Conservation (phyloP, 2,113 vertebrate species). For the Pelusios castaneus region DNA sequence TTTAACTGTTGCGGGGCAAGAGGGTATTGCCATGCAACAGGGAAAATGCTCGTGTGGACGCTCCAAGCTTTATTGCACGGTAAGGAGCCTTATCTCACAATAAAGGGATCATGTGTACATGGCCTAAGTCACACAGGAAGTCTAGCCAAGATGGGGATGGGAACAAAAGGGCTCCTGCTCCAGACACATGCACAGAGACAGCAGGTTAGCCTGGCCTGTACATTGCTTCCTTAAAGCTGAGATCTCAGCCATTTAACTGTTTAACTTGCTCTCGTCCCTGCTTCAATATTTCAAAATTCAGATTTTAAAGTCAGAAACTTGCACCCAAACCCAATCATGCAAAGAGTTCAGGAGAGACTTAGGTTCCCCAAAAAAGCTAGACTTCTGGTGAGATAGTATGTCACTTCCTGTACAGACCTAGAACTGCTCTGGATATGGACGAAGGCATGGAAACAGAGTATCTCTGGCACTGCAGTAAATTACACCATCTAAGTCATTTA, state of each 20-base stretch:
- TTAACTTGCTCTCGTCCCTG: neutral
- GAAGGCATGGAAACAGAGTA: neutral
- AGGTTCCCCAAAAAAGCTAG: neutral
- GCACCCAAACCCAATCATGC: neutral
- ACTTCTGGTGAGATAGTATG: neutral
- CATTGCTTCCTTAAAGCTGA: neutral
- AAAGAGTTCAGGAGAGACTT: neutral
- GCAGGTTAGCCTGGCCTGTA: neutral
- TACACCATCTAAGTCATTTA: neutral
- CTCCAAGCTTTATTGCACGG: too few species aligned
- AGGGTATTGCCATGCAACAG: too few species aligned
- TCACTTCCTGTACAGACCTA: neutral
- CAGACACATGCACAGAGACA: neutral
- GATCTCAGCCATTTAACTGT: neutral
- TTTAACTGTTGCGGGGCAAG: too few species aligned
- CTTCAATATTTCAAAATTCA: neutral
- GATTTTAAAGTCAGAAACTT: neutral
- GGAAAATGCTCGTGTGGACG: too few species aligned
- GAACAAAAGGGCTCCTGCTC: fast-evolving
- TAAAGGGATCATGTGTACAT: too few species aligned
- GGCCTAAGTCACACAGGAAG: neutral
- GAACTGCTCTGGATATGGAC: neutral
- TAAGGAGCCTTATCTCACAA: too few species aligned
- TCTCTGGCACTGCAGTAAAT: neutral
- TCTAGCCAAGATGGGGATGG: fast-evolving